Base-by-base conservation (phyloP, 2,888 invertebrate genomes). In the Operophtera brumata region DNA sequence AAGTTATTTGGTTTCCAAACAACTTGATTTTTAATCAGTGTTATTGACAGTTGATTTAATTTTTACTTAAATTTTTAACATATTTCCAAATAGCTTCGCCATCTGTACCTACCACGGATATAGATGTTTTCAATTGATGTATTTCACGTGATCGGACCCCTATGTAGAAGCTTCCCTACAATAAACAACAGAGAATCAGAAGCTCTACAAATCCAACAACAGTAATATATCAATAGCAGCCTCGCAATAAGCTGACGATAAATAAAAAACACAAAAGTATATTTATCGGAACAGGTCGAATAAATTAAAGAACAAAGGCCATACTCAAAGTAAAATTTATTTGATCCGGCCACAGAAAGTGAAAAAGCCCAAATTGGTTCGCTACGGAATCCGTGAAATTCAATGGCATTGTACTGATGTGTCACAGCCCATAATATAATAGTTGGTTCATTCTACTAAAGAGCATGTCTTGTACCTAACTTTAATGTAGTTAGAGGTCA, bases 261-360 rank as follows among this genome's bases (percentile, higher is more conserved):
- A 75, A 75, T 75, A 73, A 71, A 72, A 74, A 68, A 61, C 43
- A 65, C 65, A 67, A 68, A 73, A 70, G 61, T 61, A 57, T 69
- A 66, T 71, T 71, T 67, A 70, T 71, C 63, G 69, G 59, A 64
- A 68, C 73, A 70, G 66, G 64, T 66, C 70, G 71, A 70, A 76
- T 74, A 77, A 76, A 76, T 77, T 74, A 70, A 69, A 67, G 72
- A 71, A 76, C 75, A 76, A 75, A 72, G 65, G 66, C 54, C 55
- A 59, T 54, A 50, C 55, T 55, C 59, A 60, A 58, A 61, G 67
- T 76, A 73, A 69, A 75, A 76, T 78, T 77, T 71, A 73, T 77
- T 77, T 78, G 72, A 78, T 76, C 68, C 70, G 47, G 54, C 66
- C 71, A 57, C 70, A 65, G 62, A 67, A 73, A 74, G 70, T 67